These are phyloP conservation scores for Botrylloides violaceus DNA, from an alignment of 23 tunicate species.

Conservation along the genomic window DNA sequence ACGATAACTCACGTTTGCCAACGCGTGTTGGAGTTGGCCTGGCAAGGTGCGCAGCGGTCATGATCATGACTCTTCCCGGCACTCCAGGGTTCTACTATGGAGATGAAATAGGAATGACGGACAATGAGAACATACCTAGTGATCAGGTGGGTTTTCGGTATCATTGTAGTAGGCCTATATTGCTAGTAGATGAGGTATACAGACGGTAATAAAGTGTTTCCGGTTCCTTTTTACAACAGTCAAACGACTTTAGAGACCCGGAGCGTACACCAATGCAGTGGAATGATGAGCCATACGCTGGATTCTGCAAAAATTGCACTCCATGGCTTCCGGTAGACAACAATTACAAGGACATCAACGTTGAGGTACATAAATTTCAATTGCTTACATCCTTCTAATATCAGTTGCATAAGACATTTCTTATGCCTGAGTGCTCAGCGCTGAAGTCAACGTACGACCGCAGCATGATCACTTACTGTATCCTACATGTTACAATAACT, in stretches of 20 bases:
- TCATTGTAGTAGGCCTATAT: not conserved
- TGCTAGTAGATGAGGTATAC: too few species aligned
- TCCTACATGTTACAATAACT: too few species aligned
- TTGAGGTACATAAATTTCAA: slow-evolving; percentile 43
- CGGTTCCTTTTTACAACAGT: too few species aligned
- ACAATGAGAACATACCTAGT: slow-evolving; percentile 17
- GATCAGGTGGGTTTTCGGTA: not conserved
- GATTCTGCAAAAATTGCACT: slow-evolving; percentile 49
- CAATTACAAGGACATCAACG: slow-evolving; percentile 28
- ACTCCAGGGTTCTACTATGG: slow-evolving; percentile 85
- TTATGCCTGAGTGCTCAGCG: too few species aligned
- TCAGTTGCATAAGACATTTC: too few species aligned
- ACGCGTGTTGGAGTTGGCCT: slow-evolving; percentile 36
- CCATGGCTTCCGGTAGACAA: slow-evolving; percentile 69
- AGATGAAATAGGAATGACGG: slow-evolving; percentile 86
- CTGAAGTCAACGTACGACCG: too few species aligned
- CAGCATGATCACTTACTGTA: too few species aligned
- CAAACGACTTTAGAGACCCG: slow-evolving; percentile 63
- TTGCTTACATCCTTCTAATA: too few species aligned
- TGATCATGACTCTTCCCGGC: slow-evolving; percentile 65
- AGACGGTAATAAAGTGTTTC: too few species aligned
- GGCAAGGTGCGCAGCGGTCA: slow-evolving; percentile 46
- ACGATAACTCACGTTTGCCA: slow-evolving; percentile 58
- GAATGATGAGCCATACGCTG: slow-evolving; percentile 41
- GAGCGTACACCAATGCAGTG: slow-evolving; percentile 91